Conservation (phyloP, 2,113 vertebrate genomes). For the Paratilapia polleni region DNA sequence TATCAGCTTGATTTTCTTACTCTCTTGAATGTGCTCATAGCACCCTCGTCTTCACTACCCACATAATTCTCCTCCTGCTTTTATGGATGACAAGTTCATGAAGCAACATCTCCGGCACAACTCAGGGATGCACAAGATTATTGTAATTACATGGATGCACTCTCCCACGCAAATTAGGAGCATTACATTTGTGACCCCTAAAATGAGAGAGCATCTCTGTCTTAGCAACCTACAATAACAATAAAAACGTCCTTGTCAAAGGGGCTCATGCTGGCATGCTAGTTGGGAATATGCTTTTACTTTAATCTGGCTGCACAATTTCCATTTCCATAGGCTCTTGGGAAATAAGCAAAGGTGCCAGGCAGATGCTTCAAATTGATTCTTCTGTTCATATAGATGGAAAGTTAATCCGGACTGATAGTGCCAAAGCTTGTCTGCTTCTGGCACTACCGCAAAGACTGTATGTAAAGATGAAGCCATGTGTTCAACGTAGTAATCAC, state of each 20-base stretch:
- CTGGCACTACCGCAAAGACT: conserved; percentile 28
- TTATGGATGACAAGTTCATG: conserved; percentile 33
- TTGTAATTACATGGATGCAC: conserved; percentile 74
- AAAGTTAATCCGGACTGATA: conserved; percentile 45
- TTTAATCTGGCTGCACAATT: conserved; percentile 58
- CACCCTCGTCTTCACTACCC: conserved; percentile 15
- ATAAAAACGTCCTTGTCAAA: conserved; percentile 42
- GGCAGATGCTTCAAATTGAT: conserved; percentile 70
- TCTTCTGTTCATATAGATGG: conserved; percentile 48
- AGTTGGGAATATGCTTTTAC: conserved; percentile 46
- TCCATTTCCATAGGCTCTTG: conserved; percentile 56
- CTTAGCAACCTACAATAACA: conserved; percentile 64
- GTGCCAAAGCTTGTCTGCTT: conserved; percentile 51
- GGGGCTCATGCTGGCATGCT: conserved; percentile 22
- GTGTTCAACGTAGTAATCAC: conserved; percentile 35
- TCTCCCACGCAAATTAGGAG: conserved; percentile 64
- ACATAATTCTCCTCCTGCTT: conserved; percentile 2
- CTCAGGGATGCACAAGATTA: conserved; percentile 59
- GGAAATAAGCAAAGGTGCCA: conserved; percentile 61
- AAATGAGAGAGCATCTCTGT: conserved; percentile 64
- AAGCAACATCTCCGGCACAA: conserved; percentile 47
- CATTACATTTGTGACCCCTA: conserved; percentile 66
- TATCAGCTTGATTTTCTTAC: conserved; percentile 13
- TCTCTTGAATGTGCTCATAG: conserved; percentile 17
- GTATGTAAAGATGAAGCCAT: conserved; percentile 35